Conservation (phyloP, 2,113 vertebrate genomes). For the Promerops cafer region DNA sequence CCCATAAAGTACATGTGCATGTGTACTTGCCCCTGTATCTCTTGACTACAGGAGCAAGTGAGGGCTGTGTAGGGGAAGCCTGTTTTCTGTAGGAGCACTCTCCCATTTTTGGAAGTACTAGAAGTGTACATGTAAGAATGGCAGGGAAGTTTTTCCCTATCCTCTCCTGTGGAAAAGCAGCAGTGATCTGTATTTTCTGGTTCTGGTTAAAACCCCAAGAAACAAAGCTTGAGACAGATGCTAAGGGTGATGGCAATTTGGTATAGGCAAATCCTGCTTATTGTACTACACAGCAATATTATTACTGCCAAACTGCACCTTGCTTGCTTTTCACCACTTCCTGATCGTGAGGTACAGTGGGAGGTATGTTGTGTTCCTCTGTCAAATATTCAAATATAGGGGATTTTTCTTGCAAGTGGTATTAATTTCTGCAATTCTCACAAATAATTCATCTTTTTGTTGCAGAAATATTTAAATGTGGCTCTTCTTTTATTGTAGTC, state of each 20-base stretch:
- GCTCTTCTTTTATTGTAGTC: constrained; percentile 68
- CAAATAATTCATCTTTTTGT: not conserved
- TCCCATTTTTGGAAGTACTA: not conserved
- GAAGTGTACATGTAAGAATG: not conserved
- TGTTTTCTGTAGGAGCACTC: not conserved
- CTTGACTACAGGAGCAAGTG: not conserved
- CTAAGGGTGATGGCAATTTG: not conserved
- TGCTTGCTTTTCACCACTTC: not conserved
- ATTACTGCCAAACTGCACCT: not conserved
- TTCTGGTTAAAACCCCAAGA: not conserved
- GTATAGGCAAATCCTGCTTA: not conserved
- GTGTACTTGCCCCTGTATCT: not conserved
- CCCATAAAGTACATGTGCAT: not conserved
- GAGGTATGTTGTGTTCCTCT: not conserved
- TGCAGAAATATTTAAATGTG: not conserved
- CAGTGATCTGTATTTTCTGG: not conserved
- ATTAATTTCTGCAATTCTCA: not conserved
- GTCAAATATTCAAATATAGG: not conserved
- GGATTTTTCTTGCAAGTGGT: not conserved
- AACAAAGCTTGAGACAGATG: not conserved
- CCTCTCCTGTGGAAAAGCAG: not conserved
- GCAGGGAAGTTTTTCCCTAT: not conserved
- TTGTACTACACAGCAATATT: not conserved
- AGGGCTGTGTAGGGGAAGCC: not conserved
- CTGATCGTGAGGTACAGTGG: not conserved